Evolutionary conservation across 1,140 invertebrate species (phyloP).

Genomic region (Coelopa frigida): DNA sequence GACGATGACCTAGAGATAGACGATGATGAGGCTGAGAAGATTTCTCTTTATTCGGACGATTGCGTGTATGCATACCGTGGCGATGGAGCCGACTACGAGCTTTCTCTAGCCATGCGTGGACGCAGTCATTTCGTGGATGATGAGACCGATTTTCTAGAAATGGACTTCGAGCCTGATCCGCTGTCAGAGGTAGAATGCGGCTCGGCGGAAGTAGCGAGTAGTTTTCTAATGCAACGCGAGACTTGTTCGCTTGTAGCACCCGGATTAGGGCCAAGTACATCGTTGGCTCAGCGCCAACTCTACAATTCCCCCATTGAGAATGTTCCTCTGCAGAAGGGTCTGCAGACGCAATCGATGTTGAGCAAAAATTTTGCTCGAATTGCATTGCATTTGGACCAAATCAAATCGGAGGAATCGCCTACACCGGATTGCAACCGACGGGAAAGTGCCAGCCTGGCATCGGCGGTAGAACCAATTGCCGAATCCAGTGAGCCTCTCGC

Average conservation of each 20-base stretch:
- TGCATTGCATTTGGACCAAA: constrained; percentile 35
- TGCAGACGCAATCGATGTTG: constrained; percentile 25
- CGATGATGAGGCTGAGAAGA: constrained; percentile 35
- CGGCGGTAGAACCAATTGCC: background rate
- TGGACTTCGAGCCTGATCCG: constrained; percentile 42
- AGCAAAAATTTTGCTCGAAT: constrained; percentile 38
- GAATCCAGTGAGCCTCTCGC: constrained; percentile 1
- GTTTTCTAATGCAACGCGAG: constrained; percentile 34
- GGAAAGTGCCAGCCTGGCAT: background rate
- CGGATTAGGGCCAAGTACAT: constrained; percentile 13
- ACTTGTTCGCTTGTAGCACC: constrained; percentile 13
- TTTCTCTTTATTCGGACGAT: constrained; percentile 39
- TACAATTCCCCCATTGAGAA: constrained; percentile 40
- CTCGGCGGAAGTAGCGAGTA: constrained; percentile 9
- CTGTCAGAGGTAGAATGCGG: constrained; percentile 33
- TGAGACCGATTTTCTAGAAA: constrained; percentile 41
- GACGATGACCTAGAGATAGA: constrained; percentile 30
- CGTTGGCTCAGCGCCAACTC: background rate
- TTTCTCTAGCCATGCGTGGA: constrained; percentile 18
- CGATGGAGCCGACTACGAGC: constrained; percentile 32
- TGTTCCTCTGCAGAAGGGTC: constrained; percentile 24
- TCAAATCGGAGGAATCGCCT: constrained; percentile 17
- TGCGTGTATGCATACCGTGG: constrained; percentile 42
- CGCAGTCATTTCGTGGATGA: constrained; percentile 23
- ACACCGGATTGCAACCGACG: background rate